These are phyloP conservation scores for Asteroscopus sphinx DNA, from an alignment of 2,888 invertebrate genomes.

Conservation along the genomic window DNA sequence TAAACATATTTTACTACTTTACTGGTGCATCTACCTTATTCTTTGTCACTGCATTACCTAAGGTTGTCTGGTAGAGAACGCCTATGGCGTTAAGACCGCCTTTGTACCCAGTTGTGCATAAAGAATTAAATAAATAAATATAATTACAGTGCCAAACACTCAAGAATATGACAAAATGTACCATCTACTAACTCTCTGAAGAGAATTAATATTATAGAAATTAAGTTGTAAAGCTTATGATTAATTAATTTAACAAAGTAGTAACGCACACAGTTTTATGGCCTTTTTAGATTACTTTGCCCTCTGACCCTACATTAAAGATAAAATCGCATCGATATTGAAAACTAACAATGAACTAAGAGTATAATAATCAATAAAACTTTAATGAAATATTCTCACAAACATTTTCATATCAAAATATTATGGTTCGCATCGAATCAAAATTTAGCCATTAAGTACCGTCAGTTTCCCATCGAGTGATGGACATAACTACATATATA, in stretches of 20 bases:
- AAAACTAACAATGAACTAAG: constrained; percentile 25
- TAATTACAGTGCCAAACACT: constrained; percentile 2
- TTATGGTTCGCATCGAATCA: constrained; percentile 48
- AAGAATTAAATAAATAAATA: too few species aligned
- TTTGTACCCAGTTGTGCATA: too few species aligned
- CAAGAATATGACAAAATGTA: constrained; percentile 1
- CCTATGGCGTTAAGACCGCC: too few species aligned
- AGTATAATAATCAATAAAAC: constrained; percentile 33
- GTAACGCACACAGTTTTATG: constrained; percentile 14
- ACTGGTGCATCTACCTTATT: too few species aligned
- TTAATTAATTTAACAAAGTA: constrained; percentile 18
- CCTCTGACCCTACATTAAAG: constrained; percentile 17
- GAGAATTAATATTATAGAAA: not conserved
- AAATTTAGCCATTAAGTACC: constrained; percentile 50
- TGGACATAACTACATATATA: constrained; percentile 44
- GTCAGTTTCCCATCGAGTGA: constrained; percentile 51
- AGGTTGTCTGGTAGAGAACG: too few species aligned
- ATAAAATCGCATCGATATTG: constrained; percentile 31
- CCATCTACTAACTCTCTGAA: too few species aligned
- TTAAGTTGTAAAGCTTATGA: constrained; percentile 17
- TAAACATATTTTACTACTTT: too few species aligned
- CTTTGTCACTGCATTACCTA: too few species aligned
- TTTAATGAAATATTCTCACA: constrained; percentile 21
- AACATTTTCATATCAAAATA: constrained; percentile 25
- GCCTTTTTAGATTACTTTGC: constrained; percentile 7